phyloP scores from a whole-genome alignment of 2,113 vertebrate species.

The Neotragus pygmaeus region DNA sequence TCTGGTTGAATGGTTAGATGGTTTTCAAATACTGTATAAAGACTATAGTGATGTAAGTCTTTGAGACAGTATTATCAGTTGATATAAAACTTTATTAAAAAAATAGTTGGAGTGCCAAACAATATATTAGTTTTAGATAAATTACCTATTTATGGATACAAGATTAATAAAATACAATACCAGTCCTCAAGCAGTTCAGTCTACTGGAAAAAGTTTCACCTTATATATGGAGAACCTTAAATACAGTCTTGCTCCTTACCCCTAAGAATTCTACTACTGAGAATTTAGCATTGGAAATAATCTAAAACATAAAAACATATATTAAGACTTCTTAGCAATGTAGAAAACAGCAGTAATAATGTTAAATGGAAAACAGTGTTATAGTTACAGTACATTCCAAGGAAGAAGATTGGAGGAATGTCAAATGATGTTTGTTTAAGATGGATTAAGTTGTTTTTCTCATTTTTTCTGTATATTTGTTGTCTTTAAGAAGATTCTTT shows the following conservation, averaged over 20 bases:
- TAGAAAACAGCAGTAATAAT: neutral
- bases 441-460: neutral
- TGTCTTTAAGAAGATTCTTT: neutral
- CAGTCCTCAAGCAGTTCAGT: neutral
- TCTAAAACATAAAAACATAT: neutral
- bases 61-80: neutral
- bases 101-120: neutral
- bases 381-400: conserved; percentile 1
- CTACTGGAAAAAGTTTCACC: neutral
- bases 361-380: neutral
- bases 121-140: neutral
- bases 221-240: neutral
- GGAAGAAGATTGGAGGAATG: neutral
- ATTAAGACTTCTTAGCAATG: neutral
- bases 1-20: conserved; percentile 5
- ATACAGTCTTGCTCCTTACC: neutral
- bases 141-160: neutral
- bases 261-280: neutral
- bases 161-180: conserved; percentile 25
- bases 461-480: neutral
- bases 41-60: neutral
- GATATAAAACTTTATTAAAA: neutral
- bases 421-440: neutral
- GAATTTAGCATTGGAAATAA: neutral
- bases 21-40: conserved; percentile 11